Evolutionary conservation across 2,797 vertebrate genomes (phyloP), one percentile per base, ranked within the genome.

Genomic region (Ficedula albicollis): DNA sequence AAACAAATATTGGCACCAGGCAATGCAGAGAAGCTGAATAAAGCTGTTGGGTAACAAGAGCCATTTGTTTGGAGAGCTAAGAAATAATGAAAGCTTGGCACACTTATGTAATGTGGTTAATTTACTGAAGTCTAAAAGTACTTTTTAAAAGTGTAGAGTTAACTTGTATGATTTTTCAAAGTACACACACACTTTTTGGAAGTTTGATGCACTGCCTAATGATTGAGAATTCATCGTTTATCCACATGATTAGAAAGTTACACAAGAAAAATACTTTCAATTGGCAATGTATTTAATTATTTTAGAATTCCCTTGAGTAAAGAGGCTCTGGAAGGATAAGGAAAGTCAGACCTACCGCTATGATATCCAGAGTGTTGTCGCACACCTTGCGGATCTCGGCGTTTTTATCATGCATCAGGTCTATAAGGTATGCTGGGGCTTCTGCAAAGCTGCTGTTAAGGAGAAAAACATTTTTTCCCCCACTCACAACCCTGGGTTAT

Each of bases 351-450:
- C 99, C 97, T 97, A 99, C 99, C 66, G 99, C 98, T 54, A 99
- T 99, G 90, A 99, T 99, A 79, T 99, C 99, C 97, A 99, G 97
- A 1, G 99, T 99, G 97, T 98, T 99, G 97, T 99, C 98, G 86
- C 99, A 99, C 69, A 99, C 99, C 97, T 98, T 99, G 46, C 99
- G 98, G 80, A 99, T 99, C 96, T 99, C 98, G 3, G 98, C 95
- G 46, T 99, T 99, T 97, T 98, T 99, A 72, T 99, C 99, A 8
- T 99, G 99, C 99, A 99, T 99, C 96, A 99, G 97, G 94, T 99
- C 99, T 84, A 99, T 98, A 51, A 99, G 98, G 95, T 99, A 99
- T 0, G 98, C 98, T 10, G 99, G 98, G 69, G 98, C 99, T 90
- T 99, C 99, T 99, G 97, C 30, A 87, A 90, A 44, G 41, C 82